Evolutionary conservation across 2,797 vertebrate species (phyloP).

Genomic region (Sebastes iracundus): DNA sequence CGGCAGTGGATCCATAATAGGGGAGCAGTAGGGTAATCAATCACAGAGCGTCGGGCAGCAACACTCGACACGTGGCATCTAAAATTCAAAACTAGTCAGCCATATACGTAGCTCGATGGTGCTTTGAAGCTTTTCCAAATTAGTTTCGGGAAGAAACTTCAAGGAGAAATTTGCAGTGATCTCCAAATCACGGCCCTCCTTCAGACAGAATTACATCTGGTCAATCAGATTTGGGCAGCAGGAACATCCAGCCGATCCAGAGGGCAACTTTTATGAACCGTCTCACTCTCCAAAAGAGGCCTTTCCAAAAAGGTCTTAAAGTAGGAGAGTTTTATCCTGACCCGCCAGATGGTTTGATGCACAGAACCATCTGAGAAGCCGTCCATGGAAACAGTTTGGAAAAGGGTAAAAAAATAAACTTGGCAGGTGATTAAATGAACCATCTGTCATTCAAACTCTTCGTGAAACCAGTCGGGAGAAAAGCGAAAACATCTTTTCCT

Average conservation of each 20-base stretch:
- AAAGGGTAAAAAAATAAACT: background rate
- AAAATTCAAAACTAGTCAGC: constrained; percentile 15
- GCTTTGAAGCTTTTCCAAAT: constrained; percentile 25
- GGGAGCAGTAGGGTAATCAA: constrained; percentile 62
- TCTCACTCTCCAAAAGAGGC: background rate
- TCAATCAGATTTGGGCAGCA: constrained; percentile 4
- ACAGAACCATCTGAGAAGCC: background rate
- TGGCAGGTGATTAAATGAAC: background rate
- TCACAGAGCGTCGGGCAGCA: constrained; percentile 56
- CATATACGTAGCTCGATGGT: background rate
- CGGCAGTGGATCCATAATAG: constrained; percentile 59
- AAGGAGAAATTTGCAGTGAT: constrained; percentile 25
- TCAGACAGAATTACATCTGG: background rate
- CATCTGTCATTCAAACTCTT: background rate
- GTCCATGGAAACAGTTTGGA: background rate
- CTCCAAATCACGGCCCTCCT: constrained; percentile 1
- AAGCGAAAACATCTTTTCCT: background rate
- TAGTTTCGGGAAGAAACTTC: constrained; percentile 26
- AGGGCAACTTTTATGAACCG: background rate
- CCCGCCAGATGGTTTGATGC: background rate
- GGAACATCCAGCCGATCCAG: background rate
- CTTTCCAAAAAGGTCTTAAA: background rate
- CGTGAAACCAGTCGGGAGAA: background rate
- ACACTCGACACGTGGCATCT: constrained; percentile 59
- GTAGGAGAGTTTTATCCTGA: background rate